Conservation (phyloP, 2,888 invertebrate genomes). For the Habrosyne pyritoides region DNA sequence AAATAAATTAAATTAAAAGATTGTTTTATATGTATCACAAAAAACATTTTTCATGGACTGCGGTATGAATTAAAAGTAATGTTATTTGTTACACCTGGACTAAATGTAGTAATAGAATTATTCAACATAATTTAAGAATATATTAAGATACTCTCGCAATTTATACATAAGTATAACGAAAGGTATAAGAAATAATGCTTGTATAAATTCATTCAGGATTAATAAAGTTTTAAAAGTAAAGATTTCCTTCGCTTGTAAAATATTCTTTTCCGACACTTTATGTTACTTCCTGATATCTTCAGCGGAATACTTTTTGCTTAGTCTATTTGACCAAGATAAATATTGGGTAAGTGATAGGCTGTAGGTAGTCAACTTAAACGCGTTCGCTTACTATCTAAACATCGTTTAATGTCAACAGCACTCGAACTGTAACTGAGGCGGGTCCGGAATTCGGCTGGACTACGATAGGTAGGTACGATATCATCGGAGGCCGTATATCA, state of each 20-base stretch:
- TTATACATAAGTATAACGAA: no score
- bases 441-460: conserved; percentile 71
- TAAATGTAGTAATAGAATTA: no score
- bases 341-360: conserved; percentile 47
- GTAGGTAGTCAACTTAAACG: conserved; percentile 51
- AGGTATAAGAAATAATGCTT: no score
- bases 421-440: conserved; percentile 76
- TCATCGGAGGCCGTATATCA: conserved; percentile 78
- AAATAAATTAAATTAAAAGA: no score
- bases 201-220: no score
- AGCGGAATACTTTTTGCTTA: conserved; percentile 23
- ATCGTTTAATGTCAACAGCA: conserved; percentile 77
- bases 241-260: background rate
- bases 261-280: background rate
- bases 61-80: no score
- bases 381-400: conserved; percentile 65
- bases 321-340: conserved; percentile 55
- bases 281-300: conserved; percentile 2
- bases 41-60: no score
- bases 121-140: no score
- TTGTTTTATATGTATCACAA: no score
- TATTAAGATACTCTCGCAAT: no score
- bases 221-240: background rate
- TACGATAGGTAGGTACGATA: conserved; percentile 68
- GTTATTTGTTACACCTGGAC: no score